Conservation (phyloP, 2,797 vertebrate genomes). For the Cryptoprocta ferox region DNA sequence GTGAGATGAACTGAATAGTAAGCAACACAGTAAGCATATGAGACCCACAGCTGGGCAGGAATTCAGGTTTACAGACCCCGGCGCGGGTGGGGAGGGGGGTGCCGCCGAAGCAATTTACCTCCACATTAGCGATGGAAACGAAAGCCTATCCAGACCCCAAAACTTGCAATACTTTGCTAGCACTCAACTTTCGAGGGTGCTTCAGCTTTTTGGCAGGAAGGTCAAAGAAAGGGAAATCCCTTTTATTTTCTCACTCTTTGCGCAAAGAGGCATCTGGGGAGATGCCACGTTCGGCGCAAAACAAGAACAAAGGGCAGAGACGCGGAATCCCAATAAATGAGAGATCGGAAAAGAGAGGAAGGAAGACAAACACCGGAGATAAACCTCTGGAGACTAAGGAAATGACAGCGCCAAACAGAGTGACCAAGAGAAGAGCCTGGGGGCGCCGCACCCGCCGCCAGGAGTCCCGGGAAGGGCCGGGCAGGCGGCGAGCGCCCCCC, state of each 20-base stretch:
- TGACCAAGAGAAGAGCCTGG: background rate
- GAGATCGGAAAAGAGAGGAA: background rate
- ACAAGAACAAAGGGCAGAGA: background rate
- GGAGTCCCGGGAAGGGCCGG: background rate
- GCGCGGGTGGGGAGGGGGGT: accelerated
- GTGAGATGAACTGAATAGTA: background rate
- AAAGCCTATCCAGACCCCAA: background rate
- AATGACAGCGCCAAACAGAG: background rate
- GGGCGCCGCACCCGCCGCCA: background rate
- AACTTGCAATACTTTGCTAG: slow-evolving; percentile 24
- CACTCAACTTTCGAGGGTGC: background rate
- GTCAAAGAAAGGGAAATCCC: slow-evolving; percentile 47
- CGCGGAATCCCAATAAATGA: background rate
- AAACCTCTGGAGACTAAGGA: background rate
- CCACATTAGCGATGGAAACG: background rate
- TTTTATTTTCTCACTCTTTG: background rate
- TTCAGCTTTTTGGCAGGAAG: background rate
- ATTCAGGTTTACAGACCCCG: background rate
- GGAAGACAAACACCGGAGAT: background rate
- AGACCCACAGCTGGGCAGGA: background rate
- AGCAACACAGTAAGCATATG: background rate
- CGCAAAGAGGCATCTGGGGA: background rate
- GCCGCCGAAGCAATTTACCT: background rate
- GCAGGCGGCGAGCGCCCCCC: slow-evolving; percentile 19
- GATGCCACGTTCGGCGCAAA: background rate